Base-by-base conservation (phyloP, 2,797 vertebrate species). In the Garrulus glandarius region DNA sequence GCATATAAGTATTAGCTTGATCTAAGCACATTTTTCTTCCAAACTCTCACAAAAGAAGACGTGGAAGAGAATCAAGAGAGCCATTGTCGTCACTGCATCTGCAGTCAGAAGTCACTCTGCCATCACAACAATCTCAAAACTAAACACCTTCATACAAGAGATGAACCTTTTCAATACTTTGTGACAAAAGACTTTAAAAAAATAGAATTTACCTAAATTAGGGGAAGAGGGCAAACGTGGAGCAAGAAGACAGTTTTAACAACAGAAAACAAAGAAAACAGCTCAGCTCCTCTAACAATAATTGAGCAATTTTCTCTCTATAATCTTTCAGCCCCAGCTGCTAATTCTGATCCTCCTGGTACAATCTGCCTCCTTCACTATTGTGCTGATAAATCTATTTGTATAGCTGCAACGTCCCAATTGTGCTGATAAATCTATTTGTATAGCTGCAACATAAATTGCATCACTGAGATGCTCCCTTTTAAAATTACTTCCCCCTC, bases 261-360 rank as follows among this genome's bases (percentile, higher is more conserved):
- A 81, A 84, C 55, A 84, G 65, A 95, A 93, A 84, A 90, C 70
- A 92, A 90, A 93, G 74, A 68, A 85, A 95, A 71, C n/a, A 17
- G 82, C 67, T 91, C 83, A 39, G 79, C 63, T 92, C 52, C 69
- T 92, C 34, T 61, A 74, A 95, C 30, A 93, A 57, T 69, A 90
- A 94, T 50, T 75, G 87, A 86, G 76, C 72, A 67, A 76, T 90
- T 92, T 94, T 93, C 85, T 63, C 63, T 82, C 74, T 39, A 76
- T 22, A 39, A 82, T 68, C 12, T 61, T 94, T 90, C 76, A 81
- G 53, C 23, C 43, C 85, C 67, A 85, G 76, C 57, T 95, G 89
- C 82, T 91, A 81, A 64, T 81, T 89, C 87, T 88, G 90, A 86
- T 55, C 65, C 74, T 93, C 59, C 76, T 67, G 41, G 43, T 71